Evolutionary conservation across 2,888 invertebrate species (phyloP).

Genomic region (Eugnorisma glareosa): DNA sequence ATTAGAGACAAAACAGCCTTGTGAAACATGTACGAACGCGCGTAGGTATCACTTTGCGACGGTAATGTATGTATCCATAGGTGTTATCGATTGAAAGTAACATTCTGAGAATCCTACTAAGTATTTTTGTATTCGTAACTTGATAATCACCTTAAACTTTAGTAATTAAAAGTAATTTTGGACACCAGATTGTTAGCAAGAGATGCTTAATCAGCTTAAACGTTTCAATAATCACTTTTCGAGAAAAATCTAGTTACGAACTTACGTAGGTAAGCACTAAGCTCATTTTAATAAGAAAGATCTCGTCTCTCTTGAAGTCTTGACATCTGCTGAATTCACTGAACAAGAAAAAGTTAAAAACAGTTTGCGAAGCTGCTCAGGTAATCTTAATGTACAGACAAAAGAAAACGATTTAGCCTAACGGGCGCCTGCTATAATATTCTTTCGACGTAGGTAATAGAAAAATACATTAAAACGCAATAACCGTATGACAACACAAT

Average conservation of each 20-base stretch:
- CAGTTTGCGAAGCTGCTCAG: slow-evolving; percentile 67
- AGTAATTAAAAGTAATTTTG: slow-evolving; percentile 12
- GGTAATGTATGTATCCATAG: not conserved
- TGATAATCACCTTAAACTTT: slow-evolving; percentile 2
- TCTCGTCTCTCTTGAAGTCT: slow-evolving; percentile 51
- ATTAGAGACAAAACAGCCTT: slow-evolving; percentile 36
- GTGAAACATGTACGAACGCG: slow-evolving; percentile 46
- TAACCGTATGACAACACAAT: slow-evolving; percentile 44
- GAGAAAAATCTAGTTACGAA: slow-evolving; percentile 42
- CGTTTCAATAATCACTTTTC: slow-evolving; percentile 49
- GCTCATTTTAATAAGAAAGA: slow-evolving; percentile 60
- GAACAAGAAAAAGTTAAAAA: slow-evolving; percentile 77
- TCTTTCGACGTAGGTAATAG: slow-evolving; percentile 42
- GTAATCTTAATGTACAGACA: slow-evolving; percentile 71
- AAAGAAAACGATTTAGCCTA: slow-evolving; percentile 59
- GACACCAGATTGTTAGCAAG: slow-evolving; percentile 1
- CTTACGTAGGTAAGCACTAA: slow-evolving; percentile 44
- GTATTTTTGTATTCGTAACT: not conserved
- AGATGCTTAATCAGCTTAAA: slow-evolving; percentile 45
- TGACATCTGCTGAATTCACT: slow-evolving; percentile 76
- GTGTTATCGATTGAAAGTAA: slow-evolving; percentile 9
- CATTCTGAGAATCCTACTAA: not conserved
- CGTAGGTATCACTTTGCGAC: not conserved
- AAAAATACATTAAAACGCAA: slow-evolving; percentile 54
- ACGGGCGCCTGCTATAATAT: slow-evolving; percentile 55